phyloP scores from a whole-genome alignment of 2,113 vertebrate genomes.

The Macquaria australasica region DNA sequence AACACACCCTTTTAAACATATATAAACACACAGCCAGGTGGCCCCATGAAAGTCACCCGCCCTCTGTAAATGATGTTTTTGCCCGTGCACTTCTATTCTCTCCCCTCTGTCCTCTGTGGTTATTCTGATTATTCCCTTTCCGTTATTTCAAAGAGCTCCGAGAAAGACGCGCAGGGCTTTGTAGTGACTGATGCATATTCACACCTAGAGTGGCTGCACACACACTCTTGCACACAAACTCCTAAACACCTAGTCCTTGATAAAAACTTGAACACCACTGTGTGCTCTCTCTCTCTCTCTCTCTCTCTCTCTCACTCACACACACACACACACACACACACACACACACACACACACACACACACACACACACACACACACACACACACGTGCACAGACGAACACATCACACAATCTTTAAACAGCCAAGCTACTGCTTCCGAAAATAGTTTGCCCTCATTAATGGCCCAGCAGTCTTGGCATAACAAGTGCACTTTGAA shows the following conservation, averaged over 20 bases:
- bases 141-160: slow-evolving; percentile 66
- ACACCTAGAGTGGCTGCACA: slow-evolving; percentile 48
- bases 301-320: too few relatives aligned
- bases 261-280: slow-evolving; percentile 36
- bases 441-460: slow-evolving; percentile 80
- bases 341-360: background rate
- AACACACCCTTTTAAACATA: slow-evolving; percentile 47
- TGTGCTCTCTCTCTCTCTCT: background rate
- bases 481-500: slow-evolving; percentile 77
- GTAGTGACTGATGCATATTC: slow-evolving; percentile 75
- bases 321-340: slow-evolving; percentile 15
- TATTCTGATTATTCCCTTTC: slow-evolving; percentile 53
- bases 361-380: background rate
- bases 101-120: slow-evolving; percentile 54
- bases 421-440: slow-evolving; percentile 67
- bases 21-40: slow-evolving; percentile 39
- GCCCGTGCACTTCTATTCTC: background rate
- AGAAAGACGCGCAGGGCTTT: slow-evolving; percentile 40
- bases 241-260: slow-evolving; percentile 55
- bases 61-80: slow-evolving; percentile 42
- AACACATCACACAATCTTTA: slow-evolving; percentile 49
- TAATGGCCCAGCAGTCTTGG: slow-evolving; percentile 72
- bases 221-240: slow-evolving; percentile 17
- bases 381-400: background rate
- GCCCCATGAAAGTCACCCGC: slow-evolving; percentile 35